phyloP scores from a whole-genome alignment of 30 jellyfish, hydroid and myxozoan species.

The Morbakka virulenta region DNA sequence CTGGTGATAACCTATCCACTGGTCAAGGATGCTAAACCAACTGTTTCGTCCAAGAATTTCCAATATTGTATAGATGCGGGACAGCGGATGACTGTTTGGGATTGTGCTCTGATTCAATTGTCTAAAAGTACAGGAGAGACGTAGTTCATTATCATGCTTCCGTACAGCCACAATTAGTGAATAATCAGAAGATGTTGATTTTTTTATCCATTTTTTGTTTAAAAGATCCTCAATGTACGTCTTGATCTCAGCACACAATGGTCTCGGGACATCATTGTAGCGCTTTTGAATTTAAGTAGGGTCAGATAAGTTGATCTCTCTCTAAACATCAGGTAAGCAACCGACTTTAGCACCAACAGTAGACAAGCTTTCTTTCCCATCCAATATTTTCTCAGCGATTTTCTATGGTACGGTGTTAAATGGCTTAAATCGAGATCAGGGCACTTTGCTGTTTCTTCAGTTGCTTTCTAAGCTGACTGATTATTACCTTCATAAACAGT shows the following conservation, averaged over 20 bases:
- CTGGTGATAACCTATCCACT: slow-evolving; percentile 42
- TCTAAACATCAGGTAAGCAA: too few relatives aligned
- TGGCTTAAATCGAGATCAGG: too few relatives aligned
- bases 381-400: too few relatives aligned
- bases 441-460: too few relatives aligned
- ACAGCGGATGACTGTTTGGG: slow-evolving; percentile 55
- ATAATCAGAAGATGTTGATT: slow-evolving; percentile 4
- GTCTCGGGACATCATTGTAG: slow-evolving; percentile 31
- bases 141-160: slow-evolving; percentile 19
- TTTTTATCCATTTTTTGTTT: slow-evolving; percentile 9
- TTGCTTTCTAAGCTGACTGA: too few relatives aligned
- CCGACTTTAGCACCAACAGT: too few relatives aligned
- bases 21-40: slow-evolving; percentile 36
- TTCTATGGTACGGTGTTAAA: too few relatives aligned
- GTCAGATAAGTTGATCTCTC: too few relatives aligned
- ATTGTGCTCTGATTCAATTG: slow-evolving; percentile 12
- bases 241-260: slow-evolving; percentile 33
- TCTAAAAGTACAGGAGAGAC: slow-evolving; percentile 13
- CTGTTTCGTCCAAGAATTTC: slow-evolving; percentile 16
- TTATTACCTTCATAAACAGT: too few relatives aligned
- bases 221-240: slow-evolving; percentile 17
- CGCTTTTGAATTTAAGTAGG: too few relatives aligned
- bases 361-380: too few relatives aligned
- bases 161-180: slow-evolving; percentile 29
- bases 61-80: slow-evolving; percentile 21